Evolutionary conservation across 1,140 invertebrate species (phyloP), one percentile per base, ranked within the genome.

Genomic region (Rhyzopertha dominica): DNA sequence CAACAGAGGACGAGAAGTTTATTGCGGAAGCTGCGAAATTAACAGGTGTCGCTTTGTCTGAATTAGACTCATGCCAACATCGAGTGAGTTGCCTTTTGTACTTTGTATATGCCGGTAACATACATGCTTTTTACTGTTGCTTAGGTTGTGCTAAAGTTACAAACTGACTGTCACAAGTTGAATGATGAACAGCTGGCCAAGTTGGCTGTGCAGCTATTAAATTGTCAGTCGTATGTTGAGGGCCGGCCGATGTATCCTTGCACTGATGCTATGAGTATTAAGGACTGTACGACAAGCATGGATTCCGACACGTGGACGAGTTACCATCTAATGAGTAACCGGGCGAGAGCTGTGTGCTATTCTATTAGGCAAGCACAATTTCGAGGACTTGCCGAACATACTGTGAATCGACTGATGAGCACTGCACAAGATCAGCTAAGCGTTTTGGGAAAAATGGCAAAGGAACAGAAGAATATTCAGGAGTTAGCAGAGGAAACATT

Each of bases 281-380:
- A 66, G 54, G 75, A 81, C 34, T 85, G 82, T 61, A 85, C 81
- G 10, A 71, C 61, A 5, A 59, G 71, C 12, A 85, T 85, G 81
- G 79, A 83, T 63, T 59, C 74, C 18, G 76, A 80, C 53, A 79
- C 75, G 18, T 84, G 82, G 82, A 84, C 82, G 63, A 74, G 77
- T 4, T 85, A 84, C 58, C 80, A 83, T 59, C 70, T 84, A 38
- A 79, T 85, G 62, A 77, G 74, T 43, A 84, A 83, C 53, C 62
- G 82, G 61, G 81, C 80, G 2, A 62, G 79, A 42, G 80, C 81
- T 28, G 77, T 85, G 39, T 85, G 82, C 59, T 82, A 82, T 58
- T 65, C 76, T 23, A 68, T 76, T 14, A 68, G 80, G 28, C 79
- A 80, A 60, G 68, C 73, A 32, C 81, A 84, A 57, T 85, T 84